Conservation (phyloP, 2,113 vertebrate species). For the Oriolus oriolus region DNA sequence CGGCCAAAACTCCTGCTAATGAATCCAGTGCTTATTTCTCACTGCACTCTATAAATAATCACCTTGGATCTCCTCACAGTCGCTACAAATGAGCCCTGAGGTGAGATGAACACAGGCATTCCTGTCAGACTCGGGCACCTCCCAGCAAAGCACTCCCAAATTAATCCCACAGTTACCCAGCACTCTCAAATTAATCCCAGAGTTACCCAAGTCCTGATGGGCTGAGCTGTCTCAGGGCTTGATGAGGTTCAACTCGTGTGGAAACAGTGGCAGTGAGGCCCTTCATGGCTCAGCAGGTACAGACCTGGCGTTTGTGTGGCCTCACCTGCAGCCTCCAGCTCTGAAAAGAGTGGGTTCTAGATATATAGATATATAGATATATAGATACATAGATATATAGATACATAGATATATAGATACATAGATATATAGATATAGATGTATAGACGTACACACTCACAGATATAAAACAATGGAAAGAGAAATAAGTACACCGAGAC, state of each 20-base stretch:
- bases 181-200: neutral
- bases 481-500: neutral
- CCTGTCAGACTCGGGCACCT: neutral
- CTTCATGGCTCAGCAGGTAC: neutral
- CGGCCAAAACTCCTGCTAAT: neutral
- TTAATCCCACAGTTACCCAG: neutral
- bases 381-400: accelerated
- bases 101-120: neutral
- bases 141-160: neutral
- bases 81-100: neutral
- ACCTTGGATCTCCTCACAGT: neutral
- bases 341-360: neutral
- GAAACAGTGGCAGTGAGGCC: neutral
- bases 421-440: accelerated
- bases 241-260: accelerated
- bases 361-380: accelerated
- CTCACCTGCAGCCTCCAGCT: neutral
- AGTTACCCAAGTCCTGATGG: accelerated
- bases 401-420: accelerated
- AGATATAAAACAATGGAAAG: neutral
- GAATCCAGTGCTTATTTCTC: neutral
- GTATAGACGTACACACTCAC: accelerated
- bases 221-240: neutral
- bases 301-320: neutral
- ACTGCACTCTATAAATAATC: neutral